Conservation (phyloP, 2,888 invertebrate genomes). For the Hoplodrina ambigua region DNA sequence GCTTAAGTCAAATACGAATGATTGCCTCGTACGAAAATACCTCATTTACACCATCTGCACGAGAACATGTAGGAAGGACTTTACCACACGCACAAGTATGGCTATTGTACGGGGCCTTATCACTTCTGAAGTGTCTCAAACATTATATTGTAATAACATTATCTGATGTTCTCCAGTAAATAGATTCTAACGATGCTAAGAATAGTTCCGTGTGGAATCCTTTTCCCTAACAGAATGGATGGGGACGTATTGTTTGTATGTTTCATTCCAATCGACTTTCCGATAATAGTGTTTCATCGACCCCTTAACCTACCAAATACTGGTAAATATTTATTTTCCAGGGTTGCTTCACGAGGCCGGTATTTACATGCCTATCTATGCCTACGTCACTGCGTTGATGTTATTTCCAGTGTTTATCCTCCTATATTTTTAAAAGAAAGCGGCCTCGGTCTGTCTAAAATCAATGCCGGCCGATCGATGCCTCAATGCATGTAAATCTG, state of each 20-base stretch:
- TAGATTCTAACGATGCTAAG: conserved; percentile 10
- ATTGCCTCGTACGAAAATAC: not conserved
- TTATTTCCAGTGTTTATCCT: conserved; percentile 37
- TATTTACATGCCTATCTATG: conserved; percentile 6
- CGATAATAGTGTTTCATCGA: conserved; percentile 21
- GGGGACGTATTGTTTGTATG: conserved; percentile 26
- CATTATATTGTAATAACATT: too few species aligned
- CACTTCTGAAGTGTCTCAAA: not conserved
- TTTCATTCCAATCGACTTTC: conserved; percentile 1
- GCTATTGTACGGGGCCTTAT: too few species aligned
- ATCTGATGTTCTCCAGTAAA: not conserved
- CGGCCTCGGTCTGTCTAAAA: conserved; percentile 53
- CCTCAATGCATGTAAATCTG: conserved; percentile 46
- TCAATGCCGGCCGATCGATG: conserved; percentile 67
- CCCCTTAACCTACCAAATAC: conserved; percentile 9
- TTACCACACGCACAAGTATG: not conserved
- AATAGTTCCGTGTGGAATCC: conserved; percentile 24
- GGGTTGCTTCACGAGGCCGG: conserved; percentile 10
- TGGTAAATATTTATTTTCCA: conserved; percentile 25
- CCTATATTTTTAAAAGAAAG: conserved; percentile 56
- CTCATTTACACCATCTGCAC: not conserved
- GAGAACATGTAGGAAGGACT: not conserved
- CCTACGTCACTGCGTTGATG: conserved; percentile 4
- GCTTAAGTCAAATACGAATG: not conserved
- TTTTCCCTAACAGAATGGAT: conserved; percentile 14